Conservation (phyloP, 2,888 invertebrate genomes). For the Nemoura dubitans region DNA sequence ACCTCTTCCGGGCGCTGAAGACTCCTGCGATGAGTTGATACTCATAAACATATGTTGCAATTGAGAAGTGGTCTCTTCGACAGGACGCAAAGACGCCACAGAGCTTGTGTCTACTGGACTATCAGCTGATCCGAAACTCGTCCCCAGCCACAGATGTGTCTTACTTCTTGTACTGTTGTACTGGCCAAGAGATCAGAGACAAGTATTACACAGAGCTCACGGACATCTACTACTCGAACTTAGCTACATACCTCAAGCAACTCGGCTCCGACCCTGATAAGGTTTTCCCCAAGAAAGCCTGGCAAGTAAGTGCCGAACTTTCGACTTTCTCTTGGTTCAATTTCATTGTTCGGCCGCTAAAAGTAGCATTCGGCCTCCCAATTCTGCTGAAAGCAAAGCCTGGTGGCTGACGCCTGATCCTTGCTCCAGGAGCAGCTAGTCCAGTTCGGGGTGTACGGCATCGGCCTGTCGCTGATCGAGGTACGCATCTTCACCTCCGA, state of each 20-base stretch:
- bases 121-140: constrained; percentile 3
- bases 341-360: too few relatives aligned
- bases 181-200: background rate
- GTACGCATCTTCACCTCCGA: background rate
- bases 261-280: background rate
- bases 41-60: background rate
- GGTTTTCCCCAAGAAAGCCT: background rate
- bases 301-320: background rate
- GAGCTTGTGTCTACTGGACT: background rate
- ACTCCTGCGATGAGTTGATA: too few relatives aligned
- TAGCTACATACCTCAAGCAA: background rate
- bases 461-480: background rate
- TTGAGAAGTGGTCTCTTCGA: background rate
- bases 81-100: background rate
- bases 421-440: background rate
- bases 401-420: too few relatives aligned
- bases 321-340: too few relatives aligned
- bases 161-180: background rate
- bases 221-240: background rate
- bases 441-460: background rate
- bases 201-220: background rate
- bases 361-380: too few relatives aligned
- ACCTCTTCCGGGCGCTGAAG: too few relatives aligned
- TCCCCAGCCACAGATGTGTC: constrained; percentile 8
- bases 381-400: too few relatives aligned